A percentile compares a stretch with the other conserved stretches of the same genome.
Conservation (phyloP, 1,140 invertebrate genomes). For the Pseudomyrmex pallidus region DNA sequence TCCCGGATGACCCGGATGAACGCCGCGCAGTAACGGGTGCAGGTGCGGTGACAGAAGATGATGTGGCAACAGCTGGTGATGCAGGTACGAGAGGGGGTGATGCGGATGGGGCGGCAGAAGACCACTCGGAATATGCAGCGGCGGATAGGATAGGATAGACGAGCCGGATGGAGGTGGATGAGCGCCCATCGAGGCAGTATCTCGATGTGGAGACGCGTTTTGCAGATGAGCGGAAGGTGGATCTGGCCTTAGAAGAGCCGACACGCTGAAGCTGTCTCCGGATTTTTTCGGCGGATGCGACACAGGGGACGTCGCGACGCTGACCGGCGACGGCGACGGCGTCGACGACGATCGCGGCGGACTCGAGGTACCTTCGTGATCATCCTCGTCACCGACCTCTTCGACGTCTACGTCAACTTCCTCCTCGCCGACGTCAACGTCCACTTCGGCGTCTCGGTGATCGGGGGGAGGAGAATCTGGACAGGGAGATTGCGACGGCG, state of each 20-base stretch:
- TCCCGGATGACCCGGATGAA: slow-evolving; percentile 85
- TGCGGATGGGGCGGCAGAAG: slow-evolving; percentile 81
- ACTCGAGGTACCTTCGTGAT: slow-evolving; percentile 80
- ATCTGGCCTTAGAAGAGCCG: slow-evolving; percentile 91
- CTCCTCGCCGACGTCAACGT: slow-evolving; percentile 82
- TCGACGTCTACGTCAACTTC: slow-evolving; percentile 84
- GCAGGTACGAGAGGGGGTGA: slow-evolving; percentile 82
- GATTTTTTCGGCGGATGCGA: slow-evolving; percentile 84
- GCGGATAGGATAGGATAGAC: slow-evolving; percentile 87
- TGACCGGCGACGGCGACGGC: slow-evolving; percentile 78
- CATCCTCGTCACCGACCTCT: slow-evolving; percentile 83
- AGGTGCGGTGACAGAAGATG: slow-evolving; percentile 88
- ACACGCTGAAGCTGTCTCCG: slow-evolving; percentile 91
- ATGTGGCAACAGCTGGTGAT: slow-evolving; percentile 84
- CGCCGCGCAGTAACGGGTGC: slow-evolving; percentile 87
- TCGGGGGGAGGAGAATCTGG: slow-evolving; percentile 79
- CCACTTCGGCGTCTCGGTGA: slow-evolving; percentile 80
- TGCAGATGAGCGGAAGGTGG: slow-evolving; percentile 87
- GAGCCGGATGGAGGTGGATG: slow-evolving; percentile 67
- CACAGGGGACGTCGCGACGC: slow-evolving; percentile 69
- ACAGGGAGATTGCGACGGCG: slow-evolving; percentile 80
- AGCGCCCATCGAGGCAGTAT: slow-evolving; percentile 82
- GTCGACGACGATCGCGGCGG: slow-evolving; percentile 80
- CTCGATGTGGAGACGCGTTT: slow-evolving; percentile 79
- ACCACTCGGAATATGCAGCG: slow-evolving; percentile 79